Conservation (phyloP, 53 echinoderm and acorn worm species). For the Antedon mediterranea region DNA sequence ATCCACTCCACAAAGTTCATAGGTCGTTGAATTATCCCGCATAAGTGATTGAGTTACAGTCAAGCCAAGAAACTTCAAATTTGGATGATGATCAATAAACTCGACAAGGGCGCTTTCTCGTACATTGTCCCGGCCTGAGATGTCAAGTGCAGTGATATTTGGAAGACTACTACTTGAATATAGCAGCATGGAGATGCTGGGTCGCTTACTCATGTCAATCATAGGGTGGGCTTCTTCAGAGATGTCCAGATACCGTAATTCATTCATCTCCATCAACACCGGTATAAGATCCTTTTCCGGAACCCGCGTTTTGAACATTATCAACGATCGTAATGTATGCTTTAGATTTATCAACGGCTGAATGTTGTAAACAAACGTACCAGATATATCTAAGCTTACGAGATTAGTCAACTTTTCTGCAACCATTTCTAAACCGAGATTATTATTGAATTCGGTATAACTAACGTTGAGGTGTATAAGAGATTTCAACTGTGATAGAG, state of each 20-base stretch:
- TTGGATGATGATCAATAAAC: constrained; percentile 44
- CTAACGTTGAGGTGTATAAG: constrained; percentile 78
- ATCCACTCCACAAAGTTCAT: constrained; percentile 53
- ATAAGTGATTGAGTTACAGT: constrained; percentile 55
- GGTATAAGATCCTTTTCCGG: constrained; percentile 82
- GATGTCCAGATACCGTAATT: constrained; percentile 65
- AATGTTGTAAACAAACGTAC: constrained; percentile 71
- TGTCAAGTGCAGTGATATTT: constrained; percentile 60
- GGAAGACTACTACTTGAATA: constrained; percentile 29
- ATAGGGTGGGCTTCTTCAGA: constrained; percentile 71
- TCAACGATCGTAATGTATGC: constrained; percentile 49
- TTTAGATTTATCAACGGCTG: constrained; percentile 52
- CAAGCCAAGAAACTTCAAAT: constrained; percentile 58
- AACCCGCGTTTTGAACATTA: constrained; percentile 82
- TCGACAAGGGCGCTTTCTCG: constrained; percentile 30
- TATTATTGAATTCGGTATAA: constrained; percentile 92
- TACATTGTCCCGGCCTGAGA: constrained; percentile 77
- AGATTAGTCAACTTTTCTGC: constrained; percentile 54
- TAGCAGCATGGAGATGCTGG: constrained; percentile 39
- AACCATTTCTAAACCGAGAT: constrained; percentile 74
- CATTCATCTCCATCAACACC: constrained; percentile 38
- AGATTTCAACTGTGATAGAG: constrained; percentile 65
- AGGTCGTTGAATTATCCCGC: constrained; percentile 16
- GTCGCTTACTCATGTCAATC: constrained; percentile 30
- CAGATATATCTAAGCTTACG: constrained; percentile 86